Conservation (phyloP, 2,113 vertebrate species). For the Triplophysa siluroides region DNA sequence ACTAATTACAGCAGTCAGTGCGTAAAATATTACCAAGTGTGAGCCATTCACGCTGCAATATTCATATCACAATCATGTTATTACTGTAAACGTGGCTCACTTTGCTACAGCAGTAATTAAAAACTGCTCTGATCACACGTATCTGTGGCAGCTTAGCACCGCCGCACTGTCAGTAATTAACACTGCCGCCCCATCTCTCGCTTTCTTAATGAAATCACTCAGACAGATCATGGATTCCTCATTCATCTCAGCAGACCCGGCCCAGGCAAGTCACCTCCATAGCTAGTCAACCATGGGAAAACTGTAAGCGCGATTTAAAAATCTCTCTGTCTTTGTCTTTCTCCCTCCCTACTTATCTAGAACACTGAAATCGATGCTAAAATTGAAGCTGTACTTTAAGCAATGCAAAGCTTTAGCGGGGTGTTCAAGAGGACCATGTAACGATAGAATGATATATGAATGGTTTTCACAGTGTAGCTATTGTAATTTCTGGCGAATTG, state of each 20-base stretch:
- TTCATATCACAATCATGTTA: conserved; percentile 45
- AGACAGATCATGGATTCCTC: conserved; percentile 44
- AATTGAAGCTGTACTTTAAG: not conserved
- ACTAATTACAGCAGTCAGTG: conserved; percentile 28
- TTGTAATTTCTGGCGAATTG: conserved; percentile 33
- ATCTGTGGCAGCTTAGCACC: conserved; percentile 39
- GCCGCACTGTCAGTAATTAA: conserved; percentile 39
- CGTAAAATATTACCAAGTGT: conserved; percentile 39
- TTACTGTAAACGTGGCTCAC: conserved; percentile 50
- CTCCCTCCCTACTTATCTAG: conserved; percentile 5
- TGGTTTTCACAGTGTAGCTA: conserved; percentile 13
- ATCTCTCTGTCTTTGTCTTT: not conserved
- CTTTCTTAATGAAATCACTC: conserved; percentile 47
- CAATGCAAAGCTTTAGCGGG: not conserved
- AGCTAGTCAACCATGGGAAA: not conserved
- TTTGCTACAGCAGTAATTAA: conserved; percentile 55
- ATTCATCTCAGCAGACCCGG: conserved; percentile 25
- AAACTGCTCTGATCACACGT: conserved; percentile 21
- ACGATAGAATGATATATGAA: conserved; percentile 27
- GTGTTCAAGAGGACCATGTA: conserved; percentile 5
- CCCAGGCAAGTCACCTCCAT: not conserved
- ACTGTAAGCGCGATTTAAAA: not conserved
- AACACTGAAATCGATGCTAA: conserved; percentile 7
- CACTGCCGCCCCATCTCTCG: conserved; percentile 19
- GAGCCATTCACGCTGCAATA: conserved; percentile 44